Conservation (phyloP, 2,888 invertebrate genomes). For the Aphodius sticticus region DNA sequence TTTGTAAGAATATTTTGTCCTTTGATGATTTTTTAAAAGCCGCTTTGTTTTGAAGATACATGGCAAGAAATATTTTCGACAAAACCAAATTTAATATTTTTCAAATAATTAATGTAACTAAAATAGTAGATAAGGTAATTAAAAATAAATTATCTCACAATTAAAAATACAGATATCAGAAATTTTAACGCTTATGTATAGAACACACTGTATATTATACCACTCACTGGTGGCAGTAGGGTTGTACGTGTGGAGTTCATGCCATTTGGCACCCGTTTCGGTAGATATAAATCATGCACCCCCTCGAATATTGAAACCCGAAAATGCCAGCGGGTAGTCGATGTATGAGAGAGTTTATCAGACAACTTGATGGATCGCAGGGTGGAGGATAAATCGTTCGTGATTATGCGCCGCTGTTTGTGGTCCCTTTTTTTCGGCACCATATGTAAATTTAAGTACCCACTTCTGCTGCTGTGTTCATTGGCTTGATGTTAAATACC, state of each 20-base stretch:
- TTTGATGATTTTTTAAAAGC: too few species aligned
- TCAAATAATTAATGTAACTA: too few species aligned
- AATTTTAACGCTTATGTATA: too few species aligned
- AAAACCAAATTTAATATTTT: too few species aligned
- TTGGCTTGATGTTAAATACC: neutral
- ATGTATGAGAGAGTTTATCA: neutral
- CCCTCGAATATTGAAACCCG: neutral
- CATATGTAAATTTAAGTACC: slow-evolving; percentile 4
- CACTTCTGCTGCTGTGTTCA: neutral
- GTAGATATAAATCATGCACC: neutral
- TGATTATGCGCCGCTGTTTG: neutral
- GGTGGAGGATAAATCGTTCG: neutral
- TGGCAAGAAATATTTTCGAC: too few species aligned
- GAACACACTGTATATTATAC: neutral
- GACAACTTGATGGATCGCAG: neutral
- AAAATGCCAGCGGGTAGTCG: neutral
- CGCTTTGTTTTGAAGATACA: too few species aligned
- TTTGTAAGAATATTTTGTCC: too few species aligned
- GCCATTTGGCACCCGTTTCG: neutral
- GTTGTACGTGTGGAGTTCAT: neutral
- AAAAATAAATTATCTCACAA: too few species aligned
- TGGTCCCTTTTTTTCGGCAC: neutral
- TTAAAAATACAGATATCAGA: too few species aligned
- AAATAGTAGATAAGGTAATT: too few species aligned
- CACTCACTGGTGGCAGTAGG: neutral